Evolutionary conservation across 2,888 invertebrate genomes (phyloP), one percentile per base, ranked within the genome.

Genomic region (Protonemura montana): DNA sequence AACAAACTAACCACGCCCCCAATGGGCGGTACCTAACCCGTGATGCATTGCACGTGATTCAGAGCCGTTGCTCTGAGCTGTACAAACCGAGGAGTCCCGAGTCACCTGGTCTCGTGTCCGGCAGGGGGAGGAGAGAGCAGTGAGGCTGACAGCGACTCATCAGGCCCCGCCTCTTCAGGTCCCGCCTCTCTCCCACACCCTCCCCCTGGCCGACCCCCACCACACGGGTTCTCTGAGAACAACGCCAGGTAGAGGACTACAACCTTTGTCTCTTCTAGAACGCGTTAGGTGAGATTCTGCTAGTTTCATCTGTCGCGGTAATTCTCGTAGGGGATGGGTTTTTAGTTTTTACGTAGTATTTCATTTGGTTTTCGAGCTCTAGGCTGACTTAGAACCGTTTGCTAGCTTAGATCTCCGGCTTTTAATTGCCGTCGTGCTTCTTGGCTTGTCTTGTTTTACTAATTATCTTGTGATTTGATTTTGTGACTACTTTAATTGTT

Each of bases 231-330:
- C 21, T 85, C 88, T 85, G 90, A 90, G 87, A 90, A 90, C 87
- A 89, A 89, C 87, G 90, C 90, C 76, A 89, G 90, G 89, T 89
- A 85, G 86, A 26, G n/a, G 29, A 77, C 25, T 10, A 76, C 85
- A 7, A 29, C 30, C 10, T 80, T 80, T 85, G 29, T 25, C 35
- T 76, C 78, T 59, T 59, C 59, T 59, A 59, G 59, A 59, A 59
- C 59, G 59, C 21, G 59, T 59, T 59, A 59, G 59, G 59, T 59
- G 59, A 59, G 59, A 59, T 59, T 59, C 10, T 59, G 59, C 59
- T 59, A 59, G 59, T 59, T 59, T 59, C 59, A 59, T 59, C 59
- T 59, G 59, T 21, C 59, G 21, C 59, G 21, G 7, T 59, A 7
- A 10, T 3, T 21, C 59, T 59, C 7, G 59, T 59, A 59, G 59